phyloP scores from a whole-genome alignment of 2,113 vertebrate species.

The Ardeotis arabs region DNA sequence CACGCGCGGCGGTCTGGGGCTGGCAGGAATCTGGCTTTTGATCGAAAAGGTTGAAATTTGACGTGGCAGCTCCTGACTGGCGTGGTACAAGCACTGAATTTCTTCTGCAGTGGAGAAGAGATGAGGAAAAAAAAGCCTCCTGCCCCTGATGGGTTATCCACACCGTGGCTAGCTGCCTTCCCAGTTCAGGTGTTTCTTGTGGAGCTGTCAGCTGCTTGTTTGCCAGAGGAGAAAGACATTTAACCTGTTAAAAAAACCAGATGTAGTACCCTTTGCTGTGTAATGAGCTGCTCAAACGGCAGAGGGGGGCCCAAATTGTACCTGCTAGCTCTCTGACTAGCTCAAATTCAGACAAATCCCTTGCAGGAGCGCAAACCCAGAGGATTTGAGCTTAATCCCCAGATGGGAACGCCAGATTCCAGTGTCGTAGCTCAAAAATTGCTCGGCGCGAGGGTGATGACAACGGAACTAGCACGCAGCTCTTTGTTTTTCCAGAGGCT shows the following conservation, averaged over 20 bases:
- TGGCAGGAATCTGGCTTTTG: background rate
- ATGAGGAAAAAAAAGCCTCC: background rate
- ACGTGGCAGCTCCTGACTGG: background rate
- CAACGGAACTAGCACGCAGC: conserved; percentile 49
- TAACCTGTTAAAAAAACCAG: background rate
- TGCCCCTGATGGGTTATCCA: background rate
- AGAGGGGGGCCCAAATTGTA: background rate
- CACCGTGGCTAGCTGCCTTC: background rate
- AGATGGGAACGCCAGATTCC: background rate
- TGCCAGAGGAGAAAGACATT: background rate
- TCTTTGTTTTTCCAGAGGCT: conserved; percentile 80
- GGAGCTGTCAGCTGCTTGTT: background rate
- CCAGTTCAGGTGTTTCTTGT: background rate
- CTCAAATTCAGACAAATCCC: background rate
- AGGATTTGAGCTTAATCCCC: background rate
- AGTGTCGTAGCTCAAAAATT: background rate
- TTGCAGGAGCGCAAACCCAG: background rate
- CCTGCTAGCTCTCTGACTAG: background rate
- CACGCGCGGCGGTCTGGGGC: accelerated
- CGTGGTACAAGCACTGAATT: background rate
- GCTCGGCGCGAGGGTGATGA: background rate
- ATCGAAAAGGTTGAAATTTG: background rate
- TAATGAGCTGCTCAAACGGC: background rate
- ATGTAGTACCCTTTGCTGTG: accelerated
- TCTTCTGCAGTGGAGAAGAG: background rate